Percentiles rank a stretch among this genome's conserved stretches.
These are phyloP conservation scores for Caenorhabditis sinica DNA, from an alignment of 2,888 invertebrate species.

Conservation along the genomic window DNA sequence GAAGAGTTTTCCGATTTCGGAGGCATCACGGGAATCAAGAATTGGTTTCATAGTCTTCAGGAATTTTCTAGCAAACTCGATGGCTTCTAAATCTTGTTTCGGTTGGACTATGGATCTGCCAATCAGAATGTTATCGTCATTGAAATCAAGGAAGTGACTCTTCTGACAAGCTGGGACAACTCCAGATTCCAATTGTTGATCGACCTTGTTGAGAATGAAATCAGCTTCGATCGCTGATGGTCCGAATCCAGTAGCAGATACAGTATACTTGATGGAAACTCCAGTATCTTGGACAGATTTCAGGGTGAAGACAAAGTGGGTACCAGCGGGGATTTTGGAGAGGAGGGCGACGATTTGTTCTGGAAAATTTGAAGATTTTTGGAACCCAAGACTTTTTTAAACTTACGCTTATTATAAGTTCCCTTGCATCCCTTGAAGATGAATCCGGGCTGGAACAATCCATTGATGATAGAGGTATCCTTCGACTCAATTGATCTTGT, in stretches of 20 bases:
- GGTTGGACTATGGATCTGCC: too few relatives aligned
- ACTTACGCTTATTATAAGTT: too few relatives aligned
- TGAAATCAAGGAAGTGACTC: not conserved
- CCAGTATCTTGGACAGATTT: not conserved
- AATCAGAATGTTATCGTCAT: too few relatives aligned
- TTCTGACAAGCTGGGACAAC: not conserved
- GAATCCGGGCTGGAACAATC: constrained; percentile 9
- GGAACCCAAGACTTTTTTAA: too few relatives aligned
- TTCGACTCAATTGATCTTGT: not conserved
- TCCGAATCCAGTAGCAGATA: not conserved
- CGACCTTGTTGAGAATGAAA: constrained; percentile 4
- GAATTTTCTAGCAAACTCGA: not conserved
- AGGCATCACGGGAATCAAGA: too few relatives aligned
- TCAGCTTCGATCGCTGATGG: not conserved
- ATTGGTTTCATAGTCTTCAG: too few relatives aligned
- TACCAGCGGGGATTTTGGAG: not conserved
- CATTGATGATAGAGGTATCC: not conserved
- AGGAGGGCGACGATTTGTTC: not conserved
- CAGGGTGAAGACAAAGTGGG: not conserved
- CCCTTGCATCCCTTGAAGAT: constrained; percentile 23
- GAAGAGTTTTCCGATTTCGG: too few relatives aligned
- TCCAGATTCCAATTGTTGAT: constrained; percentile 8
- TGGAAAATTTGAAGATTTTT: constrained; percentile 1
- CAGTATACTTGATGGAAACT: not conserved
- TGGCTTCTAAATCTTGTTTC: too few relatives aligned